Percentiles rank a stretch among this genome's conserved stretches.
Evolutionary conservation across 2,113 vertebrate species (phyloP).

Genomic region (Piaya cayana): DNA sequence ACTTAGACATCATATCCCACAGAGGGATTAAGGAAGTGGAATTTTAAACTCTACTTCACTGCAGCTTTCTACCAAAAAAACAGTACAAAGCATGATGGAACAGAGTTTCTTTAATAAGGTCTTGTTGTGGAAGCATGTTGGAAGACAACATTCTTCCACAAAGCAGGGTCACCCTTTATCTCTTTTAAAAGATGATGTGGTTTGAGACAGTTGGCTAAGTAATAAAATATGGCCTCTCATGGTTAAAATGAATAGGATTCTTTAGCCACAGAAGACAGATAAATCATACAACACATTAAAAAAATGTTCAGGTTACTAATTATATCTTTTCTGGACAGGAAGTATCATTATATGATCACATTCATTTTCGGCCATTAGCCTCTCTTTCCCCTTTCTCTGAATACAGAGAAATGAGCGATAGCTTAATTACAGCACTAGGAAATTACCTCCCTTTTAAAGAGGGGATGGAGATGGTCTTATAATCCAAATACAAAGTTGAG

Average conservation of each 20-base stretch:
- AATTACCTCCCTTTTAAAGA: constrained; percentile 13
- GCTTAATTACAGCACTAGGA: constrained; percentile 48
- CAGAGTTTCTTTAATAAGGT: background rate
- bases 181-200: background rate
- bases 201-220: background rate
- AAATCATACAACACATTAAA: background rate
- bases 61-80: background rate
- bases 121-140: background rate
- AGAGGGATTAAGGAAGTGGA: background rate
- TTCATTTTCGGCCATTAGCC: background rate
- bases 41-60: background rate
- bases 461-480: background rate
- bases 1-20: background rate
- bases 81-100: background rate
- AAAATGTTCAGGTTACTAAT: background rate
- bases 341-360: background rate
- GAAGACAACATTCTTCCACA: background rate
- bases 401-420: constrained; percentile 17
- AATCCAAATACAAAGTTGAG: constrained; percentile 4
- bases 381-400: background rate
- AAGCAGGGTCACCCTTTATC: background rate
- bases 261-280: background rate
- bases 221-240: background rate
- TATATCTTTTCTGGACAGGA: constrained; percentile 10
- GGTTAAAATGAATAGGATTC: background rate